phyloP scores from a whole-genome alignment of 2,113 vertebrate species.

The Tonatia bakeri region DNA sequence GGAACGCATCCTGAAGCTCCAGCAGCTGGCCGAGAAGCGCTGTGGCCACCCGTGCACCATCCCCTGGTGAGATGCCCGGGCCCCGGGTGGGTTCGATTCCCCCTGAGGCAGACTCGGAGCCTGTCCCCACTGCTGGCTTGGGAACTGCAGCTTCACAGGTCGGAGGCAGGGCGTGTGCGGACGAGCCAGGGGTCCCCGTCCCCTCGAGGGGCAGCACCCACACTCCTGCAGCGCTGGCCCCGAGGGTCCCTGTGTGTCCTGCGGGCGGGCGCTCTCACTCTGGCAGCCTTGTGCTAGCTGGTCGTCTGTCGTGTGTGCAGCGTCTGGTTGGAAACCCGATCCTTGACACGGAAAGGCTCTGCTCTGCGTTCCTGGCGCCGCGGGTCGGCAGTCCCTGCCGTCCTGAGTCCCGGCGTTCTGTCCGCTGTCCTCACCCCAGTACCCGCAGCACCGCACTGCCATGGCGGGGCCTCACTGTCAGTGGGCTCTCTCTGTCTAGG shows the following conservation, averaged over 20 bases:
- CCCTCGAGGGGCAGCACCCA: neutral
- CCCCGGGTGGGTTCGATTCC: too few species aligned
- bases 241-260: neutral
- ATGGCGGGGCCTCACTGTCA: neutral
- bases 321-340: neutral
- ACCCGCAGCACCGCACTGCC: neutral
- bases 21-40: constrained; percentile 87
- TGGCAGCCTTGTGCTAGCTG: neutral
- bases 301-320: neutral
- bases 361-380: neutral
- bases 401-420: neutral
- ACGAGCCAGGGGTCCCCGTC: neutral
- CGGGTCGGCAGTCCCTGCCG: neutral
- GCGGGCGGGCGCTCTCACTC: neutral
- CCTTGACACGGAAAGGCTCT: neutral
- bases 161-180: too few species aligned
- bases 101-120: neutral
- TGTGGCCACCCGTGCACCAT: constrained; percentile 85
- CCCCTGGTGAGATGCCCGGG: constrained; percentile 87
- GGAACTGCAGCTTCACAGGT: neutral
- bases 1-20: constrained; percentile 91
- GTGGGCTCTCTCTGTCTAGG: neutral
- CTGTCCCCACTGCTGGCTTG: neutral
- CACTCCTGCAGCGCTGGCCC: neutral
- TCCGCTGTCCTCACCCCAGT: neutral